phyloP scores from a whole-genome alignment of 2,888 invertebrate species.

The Euclidia mi region DNA sequence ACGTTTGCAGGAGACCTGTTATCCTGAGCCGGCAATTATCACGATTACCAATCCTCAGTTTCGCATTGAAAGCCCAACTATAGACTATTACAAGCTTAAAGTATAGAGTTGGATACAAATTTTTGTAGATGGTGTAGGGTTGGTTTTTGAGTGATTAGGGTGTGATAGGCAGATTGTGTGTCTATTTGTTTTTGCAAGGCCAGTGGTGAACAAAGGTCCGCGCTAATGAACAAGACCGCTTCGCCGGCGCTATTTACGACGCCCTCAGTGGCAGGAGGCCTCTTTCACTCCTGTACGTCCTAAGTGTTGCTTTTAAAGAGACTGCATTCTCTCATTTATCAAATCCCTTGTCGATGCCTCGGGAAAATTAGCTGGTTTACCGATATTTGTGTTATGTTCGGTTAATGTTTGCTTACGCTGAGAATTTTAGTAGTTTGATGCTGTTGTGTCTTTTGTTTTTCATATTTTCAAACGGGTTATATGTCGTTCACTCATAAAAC shows the following conservation, averaged over 20 bases:
- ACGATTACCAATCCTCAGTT: conserved; percentile 56
- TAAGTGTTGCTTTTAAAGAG: conserved; percentile 65
- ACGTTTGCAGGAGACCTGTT: conserved; percentile 34
- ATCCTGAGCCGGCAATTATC: conserved; percentile 54
- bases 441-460: background rate
- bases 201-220: conserved; percentile 61
- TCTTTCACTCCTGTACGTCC: conserved; percentile 55
- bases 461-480: too few species aligned
- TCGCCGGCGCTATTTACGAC: conserved; percentile 53
- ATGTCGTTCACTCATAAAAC: too few species aligned
- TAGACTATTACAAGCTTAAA: conserved; percentile 24
- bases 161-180: conserved; percentile 17
- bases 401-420: background rate
- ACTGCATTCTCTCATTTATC: conserved; percentile 57
- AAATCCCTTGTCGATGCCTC: conserved; percentile 53
- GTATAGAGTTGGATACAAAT: background rate
- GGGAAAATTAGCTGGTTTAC: conserved; percentile 49
- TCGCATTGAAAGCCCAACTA: conserved; percentile 47
- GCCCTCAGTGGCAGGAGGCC: conserved; percentile 57
- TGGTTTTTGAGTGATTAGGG: conserved; percentile 7
- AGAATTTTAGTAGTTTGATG: background rate
- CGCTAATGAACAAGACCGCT: conserved; percentile 64
- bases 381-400: conserved; percentile 25
- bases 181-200: conserved; percentile 59
- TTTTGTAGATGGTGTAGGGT: conserved; percentile 11